Conservation (phyloP, 1,140 invertebrate genomes). For the Microvelia longipes region DNA sequence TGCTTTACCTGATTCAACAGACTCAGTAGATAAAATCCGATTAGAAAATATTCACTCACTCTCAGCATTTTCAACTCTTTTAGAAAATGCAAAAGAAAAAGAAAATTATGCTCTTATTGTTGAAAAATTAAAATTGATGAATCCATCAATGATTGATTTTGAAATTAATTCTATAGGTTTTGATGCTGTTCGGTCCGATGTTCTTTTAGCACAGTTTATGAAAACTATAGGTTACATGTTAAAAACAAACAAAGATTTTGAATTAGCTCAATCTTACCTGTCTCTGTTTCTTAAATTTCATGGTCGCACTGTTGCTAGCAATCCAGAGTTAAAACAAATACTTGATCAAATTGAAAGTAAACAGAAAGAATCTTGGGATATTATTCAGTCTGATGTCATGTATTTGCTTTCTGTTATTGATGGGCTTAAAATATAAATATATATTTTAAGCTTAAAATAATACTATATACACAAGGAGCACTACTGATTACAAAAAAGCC, state of each 20-base stretch:
- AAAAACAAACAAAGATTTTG: constrained; percentile 65
- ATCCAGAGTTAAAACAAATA: constrained; percentile 37
- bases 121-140: constrained; percentile 58
- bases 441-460: too few species aligned
- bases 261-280: constrained; percentile 84
- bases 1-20: constrained; percentile 28
- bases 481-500: too few species aligned
- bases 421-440: constrained; percentile 37
- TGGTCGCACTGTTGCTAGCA: constrained; percentile 42
- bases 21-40: constrained; percentile 23
- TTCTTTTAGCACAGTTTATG: constrained; percentile 64
- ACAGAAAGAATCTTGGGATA: constrained; percentile 49
- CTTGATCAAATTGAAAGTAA: constrained; percentile 41
- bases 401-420: constrained; percentile 33
- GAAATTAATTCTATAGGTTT: constrained; percentile 70
- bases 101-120: constrained; percentile 41
- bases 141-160: constrained; percentile 73
- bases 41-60: constrained; percentile 37
- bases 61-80: constrained; percentile 45
- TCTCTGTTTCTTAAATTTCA: constrained; percentile 80
- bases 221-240: constrained; percentile 57
- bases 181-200: constrained; percentile 47
- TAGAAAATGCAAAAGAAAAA: constrained; percentile 32
- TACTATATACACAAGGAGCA: too few species aligned
- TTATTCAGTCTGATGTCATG: constrained; percentile 56